Conservation (phyloP, 2,797 vertebrate species). For the Scomberomorus guttatus region DNA sequence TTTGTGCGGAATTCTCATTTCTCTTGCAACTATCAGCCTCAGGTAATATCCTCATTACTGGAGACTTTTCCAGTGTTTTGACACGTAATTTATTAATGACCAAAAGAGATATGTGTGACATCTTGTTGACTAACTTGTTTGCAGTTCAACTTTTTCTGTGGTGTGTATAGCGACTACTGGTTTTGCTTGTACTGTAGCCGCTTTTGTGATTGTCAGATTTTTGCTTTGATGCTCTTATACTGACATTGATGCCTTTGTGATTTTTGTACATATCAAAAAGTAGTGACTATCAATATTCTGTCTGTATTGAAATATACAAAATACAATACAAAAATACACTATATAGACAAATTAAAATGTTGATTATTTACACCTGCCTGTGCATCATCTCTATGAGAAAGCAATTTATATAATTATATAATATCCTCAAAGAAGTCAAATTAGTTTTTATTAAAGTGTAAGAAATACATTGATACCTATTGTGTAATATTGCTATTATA, state of each 20-base stretch:
- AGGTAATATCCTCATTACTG: conserved; percentile 68
- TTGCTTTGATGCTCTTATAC: not conserved
- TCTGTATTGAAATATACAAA: not conserved
- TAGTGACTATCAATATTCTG: not conserved
- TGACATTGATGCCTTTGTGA: not conserved
- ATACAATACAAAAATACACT: not conserved
- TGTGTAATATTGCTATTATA: not conserved
- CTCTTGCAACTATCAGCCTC: conserved; percentile 58
- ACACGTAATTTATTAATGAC: not conserved
- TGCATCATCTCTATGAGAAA: not conserved
- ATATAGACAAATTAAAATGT: conserved; percentile 7
- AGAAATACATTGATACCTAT: not conserved
- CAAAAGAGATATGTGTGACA: not conserved
- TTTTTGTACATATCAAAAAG: not conserved
- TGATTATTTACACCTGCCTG: not conserved
- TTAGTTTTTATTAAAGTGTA: not conserved
- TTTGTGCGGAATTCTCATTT: conserved; percentile 58
- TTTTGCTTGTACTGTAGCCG: not conserved
- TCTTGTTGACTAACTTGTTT: conserved; percentile 5
- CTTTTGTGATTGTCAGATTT: not conserved
- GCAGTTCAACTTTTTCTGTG: not conserved
- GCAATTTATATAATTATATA: not conserved
- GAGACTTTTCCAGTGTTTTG: conserved; percentile 8
- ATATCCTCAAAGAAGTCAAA: not conserved
- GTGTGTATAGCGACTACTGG: not conserved